Percentiles rank a stretch among this genome's conserved stretches.
Conservation (phyloP, 2,888 invertebrate species). For the Pyrocoelia pectoralis region DNA sequence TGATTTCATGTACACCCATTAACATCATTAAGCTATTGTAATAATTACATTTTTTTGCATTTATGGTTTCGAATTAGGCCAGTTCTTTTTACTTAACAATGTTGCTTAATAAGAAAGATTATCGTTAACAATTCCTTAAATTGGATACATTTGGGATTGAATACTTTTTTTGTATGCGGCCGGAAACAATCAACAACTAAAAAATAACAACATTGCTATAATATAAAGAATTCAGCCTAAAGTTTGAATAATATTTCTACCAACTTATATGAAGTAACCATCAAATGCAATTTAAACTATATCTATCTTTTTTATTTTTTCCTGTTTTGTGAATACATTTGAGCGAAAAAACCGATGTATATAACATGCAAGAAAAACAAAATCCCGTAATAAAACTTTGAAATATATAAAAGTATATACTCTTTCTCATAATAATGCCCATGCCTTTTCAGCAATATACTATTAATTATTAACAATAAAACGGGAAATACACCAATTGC, state of each 20-base stretch:
- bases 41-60: constrained; percentile 43
- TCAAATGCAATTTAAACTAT: constrained; percentile 56
- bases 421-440: constrained; percentile 43
- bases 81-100: constrained; percentile 14
- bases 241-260: constrained; percentile 49
- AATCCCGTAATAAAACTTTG: constrained; percentile 22
- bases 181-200: not conserved
- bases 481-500: constrained; percentile 11
- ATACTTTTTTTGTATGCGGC: not conserved
- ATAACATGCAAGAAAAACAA: constrained; percentile 20
- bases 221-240: constrained; percentile 12
- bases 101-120: constrained; percentile 3
- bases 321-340: constrained; percentile 49
- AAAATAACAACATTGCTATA: constrained; percentile 13
- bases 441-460: constrained; percentile 26
- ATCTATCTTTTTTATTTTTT: constrained; percentile 50
- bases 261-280: constrained; percentile 51
- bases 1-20: constrained; percentile 53
- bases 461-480: constrained; percentile 19
- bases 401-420: constrained; percentile 35
- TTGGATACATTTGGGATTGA: constrained; percentile 26
- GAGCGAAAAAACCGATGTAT: constrained; percentile 37
- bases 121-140: constrained; percentile 4
- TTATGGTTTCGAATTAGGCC: constrained; percentile 38
- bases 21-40: constrained; percentile 49